phyloP scores from a whole-genome alignment of 2,888 invertebrate species.

The Callosobruchus maculatus region DNA sequence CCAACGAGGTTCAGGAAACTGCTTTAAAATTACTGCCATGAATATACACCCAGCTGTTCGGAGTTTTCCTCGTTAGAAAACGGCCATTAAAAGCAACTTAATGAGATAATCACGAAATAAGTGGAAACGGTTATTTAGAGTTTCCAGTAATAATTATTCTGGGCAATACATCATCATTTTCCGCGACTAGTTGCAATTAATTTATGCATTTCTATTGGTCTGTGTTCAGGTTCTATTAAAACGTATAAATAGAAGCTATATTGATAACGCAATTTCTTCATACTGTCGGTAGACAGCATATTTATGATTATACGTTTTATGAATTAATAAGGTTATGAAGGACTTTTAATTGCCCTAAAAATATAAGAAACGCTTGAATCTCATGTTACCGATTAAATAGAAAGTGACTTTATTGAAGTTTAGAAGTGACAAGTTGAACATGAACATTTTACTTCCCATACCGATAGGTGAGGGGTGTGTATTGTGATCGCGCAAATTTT shows the following conservation, averaged over 20 bases:
- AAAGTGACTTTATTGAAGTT: too few relatives aligned
- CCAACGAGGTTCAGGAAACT: not conserved
- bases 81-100: not conserved
- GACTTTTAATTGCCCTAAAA: too few relatives aligned
- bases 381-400: too few relatives aligned
- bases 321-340: too few relatives aligned
- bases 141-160: not conserved
- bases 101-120: not conserved
- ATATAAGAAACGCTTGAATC: too few relatives aligned
- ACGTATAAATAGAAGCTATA: not conserved
- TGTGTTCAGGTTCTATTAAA: not conserved
- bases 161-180: not conserved
- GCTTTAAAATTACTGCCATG: not conserved
- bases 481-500: too few relatives aligned
- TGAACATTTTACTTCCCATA: too few relatives aligned
- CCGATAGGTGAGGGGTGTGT: too few relatives aligned
- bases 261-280: too few relatives aligned
- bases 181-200: not conserved
- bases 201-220: not conserved
- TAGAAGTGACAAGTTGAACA: too few relatives aligned
- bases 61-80: not conserved
- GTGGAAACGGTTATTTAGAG: not conserved
- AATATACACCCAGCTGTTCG: not conserved
- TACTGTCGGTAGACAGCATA: too few relatives aligned
- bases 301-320: too few relatives aligned